Base-by-base conservation (phyloP, 1,140 invertebrate species). In the Polypedilum pembai region DNA sequence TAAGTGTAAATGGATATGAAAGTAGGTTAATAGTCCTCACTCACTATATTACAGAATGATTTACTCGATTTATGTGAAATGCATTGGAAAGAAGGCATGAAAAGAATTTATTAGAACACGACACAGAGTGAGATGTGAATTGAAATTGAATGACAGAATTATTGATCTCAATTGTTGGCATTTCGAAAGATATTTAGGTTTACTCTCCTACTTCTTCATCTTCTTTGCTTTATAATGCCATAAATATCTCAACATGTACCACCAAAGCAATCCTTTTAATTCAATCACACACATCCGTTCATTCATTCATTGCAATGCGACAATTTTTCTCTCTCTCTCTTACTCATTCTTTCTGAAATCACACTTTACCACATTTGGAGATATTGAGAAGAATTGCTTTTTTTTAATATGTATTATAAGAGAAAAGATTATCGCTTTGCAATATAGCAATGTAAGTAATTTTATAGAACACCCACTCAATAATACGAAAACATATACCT, bases 11-110 rank as follows among this genome's bases (percentile, higher is more conserved):
- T 33, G 24, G 65, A 18, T 18, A 20, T 21, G 18, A 21, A 69
- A 69, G 15, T 69, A 69, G 65, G 65, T 69, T 69, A 69, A 69
- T 69, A 69, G 65, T 56, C 12, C n/a, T 56, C n/a, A 3, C 24
- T 33, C 24, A 33, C 24, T 33, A 33, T 33, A 33, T 5, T 5
- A 33, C 24, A 33, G 45, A 56, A 56, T n/a, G 45, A 56, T 56
- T 56, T 56, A 56, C 45, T 15, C 45, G 45, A 56, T 56, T 56
- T 56, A 56, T 56, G 45, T 56, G 7, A 12, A 15, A 2, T 12
- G 41, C 8, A 15, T 12, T 8, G 8, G 41, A 45, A 15, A 45
- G 24, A 33, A 33, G 24, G 24, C 1, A 33, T 33, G 24, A 33
- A 33, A 33, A 33, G 24, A 33, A 33, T 33, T 33, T 33, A 33